phyloP scores from a whole-genome alignment of 2,888 invertebrate genomes.

The Gymnosoma rotundatum region DNA sequence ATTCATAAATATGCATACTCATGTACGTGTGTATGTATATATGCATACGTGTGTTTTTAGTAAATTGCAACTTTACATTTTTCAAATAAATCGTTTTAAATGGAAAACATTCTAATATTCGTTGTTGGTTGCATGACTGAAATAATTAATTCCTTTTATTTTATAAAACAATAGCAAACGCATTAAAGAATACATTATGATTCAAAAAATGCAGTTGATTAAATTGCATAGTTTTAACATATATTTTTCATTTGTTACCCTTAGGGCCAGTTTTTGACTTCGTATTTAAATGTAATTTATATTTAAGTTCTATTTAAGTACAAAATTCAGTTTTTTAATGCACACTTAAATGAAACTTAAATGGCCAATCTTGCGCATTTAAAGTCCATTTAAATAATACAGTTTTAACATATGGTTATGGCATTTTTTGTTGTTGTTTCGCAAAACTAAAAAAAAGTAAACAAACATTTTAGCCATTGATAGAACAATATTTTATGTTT shows the following conservation, averaged over 20 bases:
- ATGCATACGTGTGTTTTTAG: background rate
- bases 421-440: no score
- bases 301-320: no score
- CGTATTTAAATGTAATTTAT: no score
- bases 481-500: no score
- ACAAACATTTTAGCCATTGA: no score
- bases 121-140: conserved; percentile 31
- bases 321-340: no score
- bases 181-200: background rate
- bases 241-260: conserved; percentile 19
- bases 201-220: conserved; percentile 1
- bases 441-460: no score
- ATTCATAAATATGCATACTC: background rate
- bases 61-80: conserved; percentile 48
- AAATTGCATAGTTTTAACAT: background rate
- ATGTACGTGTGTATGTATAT: background rate
- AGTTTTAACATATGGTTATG: no score
- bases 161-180: background rate
- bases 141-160: background rate
- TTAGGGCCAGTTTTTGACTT: no score
- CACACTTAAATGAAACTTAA: no score
- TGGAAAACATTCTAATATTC: conserved; percentile 31
- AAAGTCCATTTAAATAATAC: no score
- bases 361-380: no score
- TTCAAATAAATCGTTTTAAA: conserved; percentile 31